Conservation (phyloP, 1,140 invertebrate genomes). For the Ridgeia piscesae region DNA sequence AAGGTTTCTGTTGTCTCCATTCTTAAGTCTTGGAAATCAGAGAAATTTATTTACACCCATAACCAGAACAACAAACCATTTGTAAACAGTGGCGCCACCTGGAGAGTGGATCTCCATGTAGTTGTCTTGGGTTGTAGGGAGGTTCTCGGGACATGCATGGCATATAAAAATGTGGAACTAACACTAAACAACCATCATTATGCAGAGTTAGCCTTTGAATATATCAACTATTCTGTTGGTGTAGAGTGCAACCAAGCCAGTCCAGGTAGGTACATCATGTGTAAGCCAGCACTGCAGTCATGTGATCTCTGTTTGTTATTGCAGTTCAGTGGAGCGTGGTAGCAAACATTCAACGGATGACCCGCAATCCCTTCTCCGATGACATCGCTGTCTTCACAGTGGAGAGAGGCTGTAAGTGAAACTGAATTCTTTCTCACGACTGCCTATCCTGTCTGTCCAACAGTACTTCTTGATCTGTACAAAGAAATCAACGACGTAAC, state of each 20-base stretch:
- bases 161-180: no score
- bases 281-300: no score
- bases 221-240: neutral
- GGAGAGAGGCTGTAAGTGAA: slow-evolving; percentile 63
- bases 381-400: slow-evolving; percentile 69
- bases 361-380: slow-evolving; percentile 66
- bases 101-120: neutral
- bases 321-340: slow-evolving; percentile 57
- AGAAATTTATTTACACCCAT: slow-evolving; percentile 12
- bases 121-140: no score
- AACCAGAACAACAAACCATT: neutral
- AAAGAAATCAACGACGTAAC: no score
- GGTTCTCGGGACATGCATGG: no score
- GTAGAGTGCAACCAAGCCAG: neutral
- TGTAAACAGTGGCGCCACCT: neutral
- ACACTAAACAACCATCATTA: no score
- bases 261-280: neutral
- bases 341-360: slow-evolving; percentile 60
- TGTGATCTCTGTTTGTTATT: slow-evolving; percentile 19
- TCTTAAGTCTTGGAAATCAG: neutral
- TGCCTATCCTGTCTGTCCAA: neutral
- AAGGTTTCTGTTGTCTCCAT: neutral
- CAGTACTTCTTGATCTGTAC: neutral
- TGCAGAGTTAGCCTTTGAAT: no score
- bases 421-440: no score